phyloP scores from a whole-genome alignment of 2,888 invertebrate species.

The Drosophila colorata region DNA sequence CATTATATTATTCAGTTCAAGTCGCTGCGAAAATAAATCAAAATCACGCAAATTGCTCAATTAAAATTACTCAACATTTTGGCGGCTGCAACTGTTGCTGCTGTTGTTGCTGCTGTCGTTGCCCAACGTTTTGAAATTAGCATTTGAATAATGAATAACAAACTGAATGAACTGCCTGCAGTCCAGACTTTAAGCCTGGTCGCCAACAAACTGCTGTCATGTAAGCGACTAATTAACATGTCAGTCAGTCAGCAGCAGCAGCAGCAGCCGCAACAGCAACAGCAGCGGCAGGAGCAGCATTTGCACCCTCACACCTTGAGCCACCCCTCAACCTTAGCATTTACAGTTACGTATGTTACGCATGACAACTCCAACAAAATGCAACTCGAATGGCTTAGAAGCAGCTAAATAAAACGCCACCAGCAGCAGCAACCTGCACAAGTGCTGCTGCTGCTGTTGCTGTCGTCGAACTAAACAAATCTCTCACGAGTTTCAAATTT shows the following conservation, averaged over 20 bases:
- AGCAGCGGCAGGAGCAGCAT: conserved; percentile 24
- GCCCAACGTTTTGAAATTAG: conserved; percentile 68
- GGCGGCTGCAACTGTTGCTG: conserved; percentile 28
- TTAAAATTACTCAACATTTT: conserved; percentile 76
- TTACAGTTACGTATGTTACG: conserved; percentile 41
- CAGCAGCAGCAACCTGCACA: conserved; percentile 22
- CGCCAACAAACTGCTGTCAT: conserved; percentile 79
- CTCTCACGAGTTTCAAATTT: conserved; percentile 82
- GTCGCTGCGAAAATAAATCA: conserved; percentile 65
- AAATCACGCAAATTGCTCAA: conserved; percentile 77
- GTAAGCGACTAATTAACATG: conserved; percentile 83
- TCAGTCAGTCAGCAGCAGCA: conserved; percentile 65
- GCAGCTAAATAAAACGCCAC: conserved; percentile 19
- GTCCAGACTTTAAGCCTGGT: conserved; percentile 51
- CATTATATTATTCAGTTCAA: conserved; percentile 17
- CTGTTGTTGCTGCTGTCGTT: conserved; percentile 31
- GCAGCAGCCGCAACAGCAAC: conserved; percentile 14
- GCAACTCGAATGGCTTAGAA: conserved; percentile 36
- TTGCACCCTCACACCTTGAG: conserved; percentile 12
- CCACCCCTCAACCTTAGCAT: conserved; percentile 15
- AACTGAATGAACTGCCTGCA: conserved; percentile 44
- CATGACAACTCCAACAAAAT: conserved; percentile 22
- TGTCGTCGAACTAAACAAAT: conserved; percentile 62
- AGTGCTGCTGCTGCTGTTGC: conserved; percentile 19
- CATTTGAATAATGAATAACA: conserved; percentile 76